Conservation (phyloP, 2,113 vertebrate species). For the Procavia capensis region DNA sequence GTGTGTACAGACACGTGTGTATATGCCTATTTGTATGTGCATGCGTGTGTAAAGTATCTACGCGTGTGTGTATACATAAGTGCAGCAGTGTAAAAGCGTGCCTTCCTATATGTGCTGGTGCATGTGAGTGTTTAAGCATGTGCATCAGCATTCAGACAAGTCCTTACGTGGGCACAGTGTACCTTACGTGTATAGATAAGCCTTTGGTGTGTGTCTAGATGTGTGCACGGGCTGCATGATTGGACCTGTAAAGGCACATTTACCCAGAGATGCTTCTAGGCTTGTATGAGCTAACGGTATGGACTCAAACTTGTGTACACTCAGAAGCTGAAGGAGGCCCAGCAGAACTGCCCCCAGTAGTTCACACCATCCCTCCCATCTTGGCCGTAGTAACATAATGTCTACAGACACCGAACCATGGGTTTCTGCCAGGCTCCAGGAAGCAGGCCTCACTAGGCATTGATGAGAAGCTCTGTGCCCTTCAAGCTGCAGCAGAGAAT, state of each 20-base stretch:
- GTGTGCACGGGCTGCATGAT: background rate
- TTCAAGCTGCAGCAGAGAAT: background rate
- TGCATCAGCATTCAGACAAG: background rate
- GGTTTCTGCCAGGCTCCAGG: conserved; percentile 1
- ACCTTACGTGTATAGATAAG: background rate
- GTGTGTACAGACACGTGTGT: background rate
- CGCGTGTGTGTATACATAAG: background rate
- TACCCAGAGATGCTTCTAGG: background rate
- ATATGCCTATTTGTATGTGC: background rate
- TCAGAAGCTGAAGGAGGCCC: background rate
- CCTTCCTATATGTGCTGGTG: background rate
- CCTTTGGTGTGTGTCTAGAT: background rate
- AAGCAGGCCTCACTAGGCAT: background rate
- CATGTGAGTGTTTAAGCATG: background rate
- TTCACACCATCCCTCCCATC: background rate
- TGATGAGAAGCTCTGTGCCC: background rate
- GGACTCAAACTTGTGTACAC: background rate
- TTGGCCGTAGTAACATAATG: background rate
- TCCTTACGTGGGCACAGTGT: background rate
- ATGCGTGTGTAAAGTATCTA: background rate
- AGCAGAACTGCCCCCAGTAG: background rate
- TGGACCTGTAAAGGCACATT: background rate
- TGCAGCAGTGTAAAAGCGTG: background rate
- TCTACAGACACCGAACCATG: background rate
- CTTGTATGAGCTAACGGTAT: background rate